Conservation (phyloP, 2,888 invertebrate species). For the Cephus pygmeus region DNA sequence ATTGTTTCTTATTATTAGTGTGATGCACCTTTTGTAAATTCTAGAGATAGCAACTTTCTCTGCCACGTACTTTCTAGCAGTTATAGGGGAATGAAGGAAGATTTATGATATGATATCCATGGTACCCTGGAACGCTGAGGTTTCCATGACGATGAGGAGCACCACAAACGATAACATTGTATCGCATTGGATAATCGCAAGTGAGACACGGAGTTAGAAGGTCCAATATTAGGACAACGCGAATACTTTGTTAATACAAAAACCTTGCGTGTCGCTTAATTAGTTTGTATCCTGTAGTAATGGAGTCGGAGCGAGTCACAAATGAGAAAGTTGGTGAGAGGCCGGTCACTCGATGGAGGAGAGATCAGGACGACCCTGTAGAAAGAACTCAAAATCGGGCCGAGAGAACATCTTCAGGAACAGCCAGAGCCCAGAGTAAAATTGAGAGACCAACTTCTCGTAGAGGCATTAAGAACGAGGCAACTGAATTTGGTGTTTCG, state of each 20-base stretch:
- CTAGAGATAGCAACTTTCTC: neutral
- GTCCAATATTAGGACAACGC: neutral
- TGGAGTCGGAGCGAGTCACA: slow-evolving; percentile 36
- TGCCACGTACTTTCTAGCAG: neutral
- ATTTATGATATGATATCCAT: neutral
- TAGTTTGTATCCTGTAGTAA: slow-evolving; percentile 6
- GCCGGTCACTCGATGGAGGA: slow-evolving; percentile 45
- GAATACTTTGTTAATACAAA: neutral
- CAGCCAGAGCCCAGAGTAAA: slow-evolving; percentile 38
- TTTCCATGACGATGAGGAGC: neutral
- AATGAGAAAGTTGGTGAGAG: slow-evolving; percentile 39
- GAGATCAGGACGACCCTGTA: slow-evolving; percentile 26
- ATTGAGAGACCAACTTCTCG: slow-evolving; percentile 56
- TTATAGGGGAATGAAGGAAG: neutral
- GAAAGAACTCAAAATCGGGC: slow-evolving; percentile 21
- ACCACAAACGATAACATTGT: neutral
- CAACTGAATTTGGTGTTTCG: slow-evolving; percentile 27
- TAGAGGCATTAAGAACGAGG: slow-evolving; percentile 49
- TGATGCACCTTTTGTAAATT: neutral
- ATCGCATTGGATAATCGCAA: neutral
- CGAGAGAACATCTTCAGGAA: slow-evolving; percentile 41
- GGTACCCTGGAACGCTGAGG: neutral
- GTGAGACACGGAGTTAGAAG: neutral
- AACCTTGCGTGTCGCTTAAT: neutral
- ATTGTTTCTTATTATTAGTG: neutral